phyloP scores from a whole-genome alignment of 2,113 vertebrate genomes.

The Colius striatus region DNA sequence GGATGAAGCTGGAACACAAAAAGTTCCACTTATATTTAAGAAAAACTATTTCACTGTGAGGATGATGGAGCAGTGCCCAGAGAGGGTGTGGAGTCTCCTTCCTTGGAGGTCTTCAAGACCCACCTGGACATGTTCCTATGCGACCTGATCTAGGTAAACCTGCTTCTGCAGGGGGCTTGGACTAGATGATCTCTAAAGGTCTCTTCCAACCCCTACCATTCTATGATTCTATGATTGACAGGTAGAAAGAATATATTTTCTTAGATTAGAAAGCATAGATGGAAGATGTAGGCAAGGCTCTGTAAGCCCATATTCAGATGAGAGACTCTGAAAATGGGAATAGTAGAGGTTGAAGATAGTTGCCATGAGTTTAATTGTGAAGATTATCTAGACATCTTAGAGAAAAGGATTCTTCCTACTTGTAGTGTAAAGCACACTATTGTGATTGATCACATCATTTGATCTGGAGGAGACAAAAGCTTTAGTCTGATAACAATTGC shows the following conservation, averaged over 20 bases:
- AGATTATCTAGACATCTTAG: neutral
- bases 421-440: neutral
- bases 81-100: too few species aligned
- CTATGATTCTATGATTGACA: neutral
- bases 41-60: too few species aligned
- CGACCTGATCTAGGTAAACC: too few species aligned
- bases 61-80: too few species aligned
- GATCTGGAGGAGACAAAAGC: neutral
- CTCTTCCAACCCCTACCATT: too few species aligned
- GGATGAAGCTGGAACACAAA: too few species aligned
- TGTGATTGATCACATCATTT: neutral
- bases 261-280: neutral
- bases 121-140: too few species aligned
- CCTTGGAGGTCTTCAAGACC: too few species aligned
- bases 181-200: too few species aligned
- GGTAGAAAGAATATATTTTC: neutral
- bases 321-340: neutral
- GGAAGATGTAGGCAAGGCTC: neutral
- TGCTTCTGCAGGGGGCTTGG: too few species aligned
- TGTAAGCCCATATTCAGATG: neutral
- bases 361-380: neutral
- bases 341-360: neutral
- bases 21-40: too few species aligned
- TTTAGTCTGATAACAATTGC: neutral
- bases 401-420: neutral